These are phyloP conservation scores for Nymphalis io DNA, from an alignment of 1,140 invertebrate species.

Conservation along the genomic window DNA sequence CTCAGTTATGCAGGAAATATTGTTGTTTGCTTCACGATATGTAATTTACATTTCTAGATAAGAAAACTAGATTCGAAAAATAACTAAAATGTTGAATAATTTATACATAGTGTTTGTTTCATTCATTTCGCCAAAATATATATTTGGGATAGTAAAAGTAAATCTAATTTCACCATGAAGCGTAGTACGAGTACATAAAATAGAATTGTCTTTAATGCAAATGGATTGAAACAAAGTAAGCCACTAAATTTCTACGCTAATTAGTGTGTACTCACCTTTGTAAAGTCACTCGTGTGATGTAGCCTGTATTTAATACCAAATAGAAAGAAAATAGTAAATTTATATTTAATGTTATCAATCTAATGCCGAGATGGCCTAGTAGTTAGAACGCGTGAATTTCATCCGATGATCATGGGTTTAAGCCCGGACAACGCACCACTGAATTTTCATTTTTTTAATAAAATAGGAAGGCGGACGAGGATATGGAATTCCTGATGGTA, in stretches of 20 bases:
- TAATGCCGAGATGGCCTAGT: too few relatives aligned
- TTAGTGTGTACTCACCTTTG: background rate
- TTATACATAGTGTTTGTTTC: constrained; percentile 1
- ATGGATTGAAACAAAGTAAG: background rate
- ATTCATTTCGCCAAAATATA: background rate
- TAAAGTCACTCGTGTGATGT: background rate
- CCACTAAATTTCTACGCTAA: background rate
- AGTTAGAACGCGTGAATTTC: too few relatives aligned
- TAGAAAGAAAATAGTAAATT: background rate
- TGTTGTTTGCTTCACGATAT: constrained; percentile 51
- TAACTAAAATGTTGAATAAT: constrained; percentile 8
- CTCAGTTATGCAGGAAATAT: constrained; percentile 43
- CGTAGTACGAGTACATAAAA: background rate
- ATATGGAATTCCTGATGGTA: too few relatives aligned
- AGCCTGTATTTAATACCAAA: background rate
- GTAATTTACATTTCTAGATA: constrained; percentile 33
- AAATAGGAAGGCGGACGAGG: too few relatives aligned
- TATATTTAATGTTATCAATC: too few relatives aligned
- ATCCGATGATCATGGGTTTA: too few relatives aligned
- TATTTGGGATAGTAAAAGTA: background rate
- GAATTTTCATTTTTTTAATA: too few relatives aligned
- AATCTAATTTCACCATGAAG: background rate
- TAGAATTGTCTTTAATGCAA: background rate
- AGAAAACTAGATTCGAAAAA: constrained; percentile 10
- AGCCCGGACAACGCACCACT: too few relatives aligned